Evolutionary conservation across 2,888 invertebrate genomes (phyloP), one percentile per base, ranked within the genome.

Genomic region (Teleiodes luculella): DNA sequence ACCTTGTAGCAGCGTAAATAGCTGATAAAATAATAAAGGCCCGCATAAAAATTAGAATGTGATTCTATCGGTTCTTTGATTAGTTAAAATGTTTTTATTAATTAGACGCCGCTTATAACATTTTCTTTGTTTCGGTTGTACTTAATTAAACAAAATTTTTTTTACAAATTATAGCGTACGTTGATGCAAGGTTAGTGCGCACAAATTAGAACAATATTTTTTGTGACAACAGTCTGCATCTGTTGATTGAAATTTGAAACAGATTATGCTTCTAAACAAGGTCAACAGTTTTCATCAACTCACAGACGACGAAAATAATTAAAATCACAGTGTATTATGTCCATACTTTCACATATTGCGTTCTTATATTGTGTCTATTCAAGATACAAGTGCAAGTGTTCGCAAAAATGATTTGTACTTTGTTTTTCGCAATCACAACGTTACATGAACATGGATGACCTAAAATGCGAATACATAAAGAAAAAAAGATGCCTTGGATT

Each of bases 371-470:
- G 67, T 78, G 70, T 74, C 71, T 72, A 72, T 67, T 72, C 67
- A 75, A 79, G 70, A 78, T 76, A 79, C 75, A 75, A 82, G 77
- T 79, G 77, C 74, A 77, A 81, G 83, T 86, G 80, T 84, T 80
- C 75, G 86, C 85, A 80, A 88, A 88, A 87, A 89, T 88, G 88
- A 83, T 85, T 76, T 78, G 78, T 85, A 84, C 85, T 80, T 86
- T 87, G 86, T 88, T 88, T 88, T 89, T 89, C 88, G 89, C 87
- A 88, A 88, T 87, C 89, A 88, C 87, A 89, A 86, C 89, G 87
- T 89, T 90, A 89, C 89, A 88, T 88, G 90, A 90, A 89, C 89
- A 89, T 89, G 89, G 90, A 87, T 90, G 90, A 90, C 90, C 90
- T 90, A 89, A 89, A 90, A 90, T 90, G 86, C 84, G 88, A 87